phyloP scores from a whole-genome alignment of 2,797 vertebrate genomes.

The Iguana delicatissima region DNA sequence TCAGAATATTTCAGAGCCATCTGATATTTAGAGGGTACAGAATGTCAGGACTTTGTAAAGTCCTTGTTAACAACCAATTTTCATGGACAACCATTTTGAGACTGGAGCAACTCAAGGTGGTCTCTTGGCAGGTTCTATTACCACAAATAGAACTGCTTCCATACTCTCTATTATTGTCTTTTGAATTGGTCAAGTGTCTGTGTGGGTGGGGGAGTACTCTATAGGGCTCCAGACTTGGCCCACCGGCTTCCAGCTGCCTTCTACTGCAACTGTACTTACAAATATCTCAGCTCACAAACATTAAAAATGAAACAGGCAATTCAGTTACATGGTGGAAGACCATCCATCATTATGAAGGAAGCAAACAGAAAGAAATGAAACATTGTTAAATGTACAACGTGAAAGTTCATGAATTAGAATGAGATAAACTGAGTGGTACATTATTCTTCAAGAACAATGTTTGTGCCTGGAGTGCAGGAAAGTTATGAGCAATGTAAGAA shows the following conservation, averaged over 20 bases:
- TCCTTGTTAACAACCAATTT: not conserved
- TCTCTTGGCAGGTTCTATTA: not conserved
- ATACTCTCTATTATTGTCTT: not conserved
- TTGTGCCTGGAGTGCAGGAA: not conserved
- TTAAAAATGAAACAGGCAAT: not conserved
- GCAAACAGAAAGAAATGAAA: not conserved
- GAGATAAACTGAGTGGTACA: not conserved
- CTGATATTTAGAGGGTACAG: not conserved
- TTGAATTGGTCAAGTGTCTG: not conserved
- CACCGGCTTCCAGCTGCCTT: too few relatives aligned
- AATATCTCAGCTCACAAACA: conserved; percentile 28
- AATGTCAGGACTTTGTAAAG: not conserved
- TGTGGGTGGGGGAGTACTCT: too few relatives aligned
- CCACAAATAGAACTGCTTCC: not conserved
- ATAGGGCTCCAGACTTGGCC: too few relatives aligned
- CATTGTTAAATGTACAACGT: conserved; percentile 3
- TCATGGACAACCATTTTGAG: not conserved
- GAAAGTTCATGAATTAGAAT: not conserved
- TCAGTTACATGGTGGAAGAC: not conserved
- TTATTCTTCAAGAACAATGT: not conserved
- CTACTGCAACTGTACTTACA: not conserved
- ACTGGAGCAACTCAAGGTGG: not conserved
- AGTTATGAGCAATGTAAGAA: not conserved
- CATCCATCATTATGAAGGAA: not conserved
- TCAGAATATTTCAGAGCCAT: not conserved